Base-by-base conservation (phyloP, 2,888 invertebrate genomes). In the Folsomia candida region DNA sequence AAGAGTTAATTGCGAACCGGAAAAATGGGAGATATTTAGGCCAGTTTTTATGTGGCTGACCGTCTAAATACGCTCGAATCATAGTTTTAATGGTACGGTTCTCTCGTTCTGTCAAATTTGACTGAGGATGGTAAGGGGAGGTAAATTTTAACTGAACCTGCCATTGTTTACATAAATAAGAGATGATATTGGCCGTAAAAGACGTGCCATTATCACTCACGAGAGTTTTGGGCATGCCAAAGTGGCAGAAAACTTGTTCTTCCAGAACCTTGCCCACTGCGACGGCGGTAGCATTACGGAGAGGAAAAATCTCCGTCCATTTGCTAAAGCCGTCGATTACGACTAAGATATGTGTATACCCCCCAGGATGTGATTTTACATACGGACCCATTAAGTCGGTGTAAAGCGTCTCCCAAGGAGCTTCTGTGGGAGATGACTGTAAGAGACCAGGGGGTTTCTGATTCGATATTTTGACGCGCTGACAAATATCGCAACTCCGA, bases 101-200 rank as follows among this genome's bases (percentile, higher is more conserved):
- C 11, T 11, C 9, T 6, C 57, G 9, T 18, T 57, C 57, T n/a
- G 57, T 57, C 20, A 57, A 20, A 57, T 57, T 57, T n/a, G 57
- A 57, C 22, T 57, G 57, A 20, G 57, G 57, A 20, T 57, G n/a
- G n/a, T n/a, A n/a, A n/a, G n/a, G n/a, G n/a, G n/a, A n/a, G n/a
- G n/a, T n/a, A n/a, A n/a, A n/a, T 1, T 24, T 25, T 14, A 62
- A 62, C 2, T 25, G 2, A 9, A 68, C 29, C 4, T 54, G 14
- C 68, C 68, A 61, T 54, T 68, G 54, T 14, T 54, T 26, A 18
- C 54, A 68, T 24, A 68, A 20, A 18, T 18, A 62, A 18, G 59
- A n/a, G 1, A 68, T 20, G 2, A 68, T 11, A n/a, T 54, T 28
- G 2, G 64, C 2, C 4, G 14, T 51, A 25, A 64, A 64, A 20